These are phyloP conservation scores for Parauchenoglanis punctatus DNA, from an alignment of 2,797 vertebrate species.

Conservation along the genomic window DNA sequence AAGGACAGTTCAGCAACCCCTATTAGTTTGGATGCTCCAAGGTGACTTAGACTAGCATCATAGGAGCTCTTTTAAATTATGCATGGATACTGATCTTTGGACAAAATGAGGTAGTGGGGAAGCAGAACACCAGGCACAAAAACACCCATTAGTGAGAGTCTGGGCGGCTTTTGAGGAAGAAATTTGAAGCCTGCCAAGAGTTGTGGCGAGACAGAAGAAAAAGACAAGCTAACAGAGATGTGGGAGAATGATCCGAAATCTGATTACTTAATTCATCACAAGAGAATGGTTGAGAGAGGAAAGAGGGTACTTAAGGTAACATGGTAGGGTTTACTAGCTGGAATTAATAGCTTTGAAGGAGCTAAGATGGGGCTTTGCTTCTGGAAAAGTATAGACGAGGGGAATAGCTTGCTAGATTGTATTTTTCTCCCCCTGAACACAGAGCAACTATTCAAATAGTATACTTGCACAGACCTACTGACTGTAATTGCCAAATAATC, in stretches of 20 bases:
- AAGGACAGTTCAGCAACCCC: constrained; percentile 20
- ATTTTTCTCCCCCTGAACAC: background rate
- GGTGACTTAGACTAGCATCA: constrained; percentile 44
- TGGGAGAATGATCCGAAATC: constrained; percentile 8
- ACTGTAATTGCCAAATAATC: background rate
- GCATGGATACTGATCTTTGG: constrained; percentile 36
- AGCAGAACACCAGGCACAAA: constrained; percentile 18
- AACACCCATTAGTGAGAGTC: constrained; percentile 33
- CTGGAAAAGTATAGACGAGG: background rate
- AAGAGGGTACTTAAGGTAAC: background rate
- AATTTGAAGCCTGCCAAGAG: constrained; percentile 47
- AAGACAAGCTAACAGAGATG: background rate
- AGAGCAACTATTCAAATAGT: background rate
- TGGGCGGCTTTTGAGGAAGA: constrained; percentile 45
- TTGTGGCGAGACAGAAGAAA: constrained; percentile 32
- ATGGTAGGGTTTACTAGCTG: background rate
- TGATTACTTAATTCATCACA: constrained; percentile 15
- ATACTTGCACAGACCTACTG: background rate
- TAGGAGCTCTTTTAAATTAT: constrained; percentile 50
- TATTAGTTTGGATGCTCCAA: constrained; percentile 27
- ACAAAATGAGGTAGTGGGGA: background rate
- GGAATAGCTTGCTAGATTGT: background rate
- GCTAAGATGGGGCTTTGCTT: background rate
- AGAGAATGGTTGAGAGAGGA: background rate
- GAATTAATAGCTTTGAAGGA: background rate